These are phyloP conservation scores for Phaonia tiefii DNA, from an alignment of 2,888 invertebrate genomes.

Conservation along the genomic window DNA sequence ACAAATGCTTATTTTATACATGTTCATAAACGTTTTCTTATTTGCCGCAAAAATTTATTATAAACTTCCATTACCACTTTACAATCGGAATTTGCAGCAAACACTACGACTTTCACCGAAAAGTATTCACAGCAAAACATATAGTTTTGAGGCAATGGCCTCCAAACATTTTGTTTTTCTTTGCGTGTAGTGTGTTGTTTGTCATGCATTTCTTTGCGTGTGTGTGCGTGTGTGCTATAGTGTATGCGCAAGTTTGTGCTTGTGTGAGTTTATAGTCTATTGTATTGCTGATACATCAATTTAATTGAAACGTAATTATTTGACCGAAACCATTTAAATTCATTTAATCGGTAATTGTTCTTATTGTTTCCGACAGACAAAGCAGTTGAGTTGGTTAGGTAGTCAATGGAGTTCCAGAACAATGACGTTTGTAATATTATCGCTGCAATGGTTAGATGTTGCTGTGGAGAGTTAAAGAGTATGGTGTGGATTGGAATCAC, in stretches of 20 bases:
- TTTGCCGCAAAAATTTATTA: too few species aligned
- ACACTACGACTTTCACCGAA: too few species aligned
- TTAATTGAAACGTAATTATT: slow-evolving; percentile 64
- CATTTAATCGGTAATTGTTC: slow-evolving; percentile 66
- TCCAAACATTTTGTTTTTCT: not conserved
- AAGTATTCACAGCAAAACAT: too few species aligned
- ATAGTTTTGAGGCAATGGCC: too few species aligned
- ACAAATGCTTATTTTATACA: too few species aligned
- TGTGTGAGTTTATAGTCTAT: slow-evolving; percentile 41
- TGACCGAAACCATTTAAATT: slow-evolving; percentile 63
- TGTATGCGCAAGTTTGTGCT: not conserved
- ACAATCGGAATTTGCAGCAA: too few species aligned
- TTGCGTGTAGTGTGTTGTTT: not conserved
- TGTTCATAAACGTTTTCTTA: too few species aligned
- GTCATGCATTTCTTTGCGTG: not conserved
- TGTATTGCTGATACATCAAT: slow-evolving; percentile 55
- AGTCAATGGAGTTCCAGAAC: not conserved
- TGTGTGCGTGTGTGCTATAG: not conserved
- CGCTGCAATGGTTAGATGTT: slow-evolving; percentile 14
- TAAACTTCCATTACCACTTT: too few species aligned
- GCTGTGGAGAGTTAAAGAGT: too few species aligned
- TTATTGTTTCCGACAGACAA: slow-evolving; percentile 41
- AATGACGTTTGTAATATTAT: slow-evolving; percentile 18
- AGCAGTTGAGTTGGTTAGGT: not conserved
- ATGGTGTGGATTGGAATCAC: too few species aligned